Evolutionary conservation across 2,113 vertebrate genomes (phyloP).

Genomic region (Zosterops japonicus): DNA sequence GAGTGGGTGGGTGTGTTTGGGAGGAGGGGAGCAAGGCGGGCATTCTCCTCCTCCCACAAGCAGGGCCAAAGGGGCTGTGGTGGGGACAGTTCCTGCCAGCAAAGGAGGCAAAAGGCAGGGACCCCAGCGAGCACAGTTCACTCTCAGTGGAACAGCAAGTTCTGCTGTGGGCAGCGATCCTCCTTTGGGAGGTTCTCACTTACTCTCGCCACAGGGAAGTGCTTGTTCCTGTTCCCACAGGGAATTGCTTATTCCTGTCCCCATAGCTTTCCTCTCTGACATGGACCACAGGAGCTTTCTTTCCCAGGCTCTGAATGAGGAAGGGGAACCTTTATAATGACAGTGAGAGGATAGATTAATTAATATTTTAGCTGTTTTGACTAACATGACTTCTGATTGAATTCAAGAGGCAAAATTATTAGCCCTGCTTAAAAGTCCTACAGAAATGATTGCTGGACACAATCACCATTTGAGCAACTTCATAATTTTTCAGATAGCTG

Average conservation of each 20-base stretch:
- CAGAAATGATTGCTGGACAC: neutral
- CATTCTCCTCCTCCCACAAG: neutral
- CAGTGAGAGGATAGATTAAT: neutral
- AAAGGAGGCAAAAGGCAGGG: neutral
- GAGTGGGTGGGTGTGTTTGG: neutral
- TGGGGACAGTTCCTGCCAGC: neutral
- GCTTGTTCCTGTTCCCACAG: neutral
- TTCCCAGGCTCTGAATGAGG: neutral
- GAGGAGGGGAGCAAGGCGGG: neutral
- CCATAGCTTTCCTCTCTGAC: neutral
- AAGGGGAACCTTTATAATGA: accelerated
- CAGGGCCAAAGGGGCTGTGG: neutral
- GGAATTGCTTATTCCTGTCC: neutral
- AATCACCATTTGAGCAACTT: no score
- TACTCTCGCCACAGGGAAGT: neutral
- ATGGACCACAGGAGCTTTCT: neutral
- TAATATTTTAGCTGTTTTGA: neutral
- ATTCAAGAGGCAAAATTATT: neutral
- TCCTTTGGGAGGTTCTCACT: neutral
- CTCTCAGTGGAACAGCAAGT: neutral
- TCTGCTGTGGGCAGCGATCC: neutral
- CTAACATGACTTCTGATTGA: neutral
- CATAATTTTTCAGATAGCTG: neutral
- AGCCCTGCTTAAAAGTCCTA: neutral
- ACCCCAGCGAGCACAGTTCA: neutral